Percentiles rank a stretch among this genome's conserved stretches.
Conservation (phyloP, 2,113 vertebrate genomes). For the Syrrhaptes paradoxus region DNA sequence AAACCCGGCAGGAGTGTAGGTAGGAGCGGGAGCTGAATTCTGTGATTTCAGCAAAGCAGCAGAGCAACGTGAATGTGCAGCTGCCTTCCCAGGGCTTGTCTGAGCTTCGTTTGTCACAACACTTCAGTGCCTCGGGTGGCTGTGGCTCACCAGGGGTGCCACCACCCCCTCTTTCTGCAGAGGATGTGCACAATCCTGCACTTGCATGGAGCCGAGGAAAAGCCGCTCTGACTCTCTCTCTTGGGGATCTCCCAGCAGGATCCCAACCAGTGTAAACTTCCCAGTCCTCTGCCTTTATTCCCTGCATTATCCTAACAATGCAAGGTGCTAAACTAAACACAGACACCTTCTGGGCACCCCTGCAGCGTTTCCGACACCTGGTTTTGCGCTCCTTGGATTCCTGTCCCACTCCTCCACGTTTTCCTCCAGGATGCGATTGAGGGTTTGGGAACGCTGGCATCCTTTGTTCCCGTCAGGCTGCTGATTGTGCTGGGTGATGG, state of each 20-base stretch:
- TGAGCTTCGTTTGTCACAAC: background rate
- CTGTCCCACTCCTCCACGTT: slow-evolving; percentile 20
- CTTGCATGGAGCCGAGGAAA: background rate
- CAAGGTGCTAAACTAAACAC: background rate
- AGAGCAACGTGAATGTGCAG: background rate
- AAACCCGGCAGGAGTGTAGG: background rate
- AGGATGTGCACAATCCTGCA: background rate
- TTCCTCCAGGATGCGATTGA: slow-evolving; percentile 8
- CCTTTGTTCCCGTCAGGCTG: slow-evolving; percentile 66
- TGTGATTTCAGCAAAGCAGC: background rate
- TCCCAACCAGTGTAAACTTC: background rate
- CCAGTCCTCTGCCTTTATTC: background rate
- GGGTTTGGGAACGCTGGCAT: background rate
- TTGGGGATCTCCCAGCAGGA: background rate
- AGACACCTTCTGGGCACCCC: background rate
- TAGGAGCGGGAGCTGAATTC: background rate
- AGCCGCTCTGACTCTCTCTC: background rate
- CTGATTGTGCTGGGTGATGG: slow-evolving; percentile 66
- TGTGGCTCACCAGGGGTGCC: background rate
- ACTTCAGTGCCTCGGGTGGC: background rate
- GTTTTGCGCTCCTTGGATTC: background rate
- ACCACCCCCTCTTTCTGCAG: background rate
- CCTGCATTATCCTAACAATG: background rate
- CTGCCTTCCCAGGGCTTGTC: background rate
- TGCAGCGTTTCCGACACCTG: background rate